Evolutionary conservation across 2,888 invertebrate genomes (phyloP).

Genomic region (Diadegma fenestrale): DNA sequence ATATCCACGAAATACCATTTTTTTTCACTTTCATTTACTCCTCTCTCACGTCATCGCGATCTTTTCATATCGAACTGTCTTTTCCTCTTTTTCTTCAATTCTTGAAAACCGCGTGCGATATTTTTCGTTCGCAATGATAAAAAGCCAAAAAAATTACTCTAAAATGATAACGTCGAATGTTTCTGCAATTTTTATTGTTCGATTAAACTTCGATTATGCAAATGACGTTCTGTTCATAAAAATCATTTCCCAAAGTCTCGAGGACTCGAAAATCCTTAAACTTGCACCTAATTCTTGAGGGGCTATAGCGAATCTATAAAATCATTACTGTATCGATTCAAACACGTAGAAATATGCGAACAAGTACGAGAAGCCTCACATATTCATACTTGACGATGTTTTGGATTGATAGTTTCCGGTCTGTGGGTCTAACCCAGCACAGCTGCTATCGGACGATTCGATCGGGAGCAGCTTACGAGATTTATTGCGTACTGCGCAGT

Average conservation of each 20-base stretch:
- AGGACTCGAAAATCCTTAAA: background rate
- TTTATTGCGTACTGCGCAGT: constrained; percentile 64
- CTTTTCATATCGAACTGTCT: constrained; percentile 19
- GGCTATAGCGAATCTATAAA: background rate
- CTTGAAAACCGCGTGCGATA: constrained; percentile 48
- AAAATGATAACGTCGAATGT: too few species aligned
- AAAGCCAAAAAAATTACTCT: background rate
- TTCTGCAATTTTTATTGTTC: background rate
- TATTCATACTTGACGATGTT: constrained; percentile 70
- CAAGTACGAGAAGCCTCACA: constrained; percentile 39
- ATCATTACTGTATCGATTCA: background rate
- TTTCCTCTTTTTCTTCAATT: background rate
- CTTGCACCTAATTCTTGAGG: background rate
- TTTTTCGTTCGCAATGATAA: background rate
- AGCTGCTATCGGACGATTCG: constrained; percentile 70
- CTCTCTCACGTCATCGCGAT: background rate
- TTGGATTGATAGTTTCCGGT: constrained; percentile 73
- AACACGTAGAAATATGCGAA: constrained; percentile 17
- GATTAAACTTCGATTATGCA: background rate
- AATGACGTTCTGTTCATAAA: background rate
- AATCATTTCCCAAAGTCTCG: background rate
- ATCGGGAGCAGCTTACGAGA: constrained; percentile 67
- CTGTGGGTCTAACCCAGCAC: constrained; percentile 62
- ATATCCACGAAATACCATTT: constrained; percentile 61
- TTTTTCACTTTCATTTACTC: constrained; percentile 28